Evolutionary conservation across 2,113 vertebrate species (phyloP), one percentile per base, ranked within the genome.

Genomic region (Rhynchomys soricoides): DNA sequence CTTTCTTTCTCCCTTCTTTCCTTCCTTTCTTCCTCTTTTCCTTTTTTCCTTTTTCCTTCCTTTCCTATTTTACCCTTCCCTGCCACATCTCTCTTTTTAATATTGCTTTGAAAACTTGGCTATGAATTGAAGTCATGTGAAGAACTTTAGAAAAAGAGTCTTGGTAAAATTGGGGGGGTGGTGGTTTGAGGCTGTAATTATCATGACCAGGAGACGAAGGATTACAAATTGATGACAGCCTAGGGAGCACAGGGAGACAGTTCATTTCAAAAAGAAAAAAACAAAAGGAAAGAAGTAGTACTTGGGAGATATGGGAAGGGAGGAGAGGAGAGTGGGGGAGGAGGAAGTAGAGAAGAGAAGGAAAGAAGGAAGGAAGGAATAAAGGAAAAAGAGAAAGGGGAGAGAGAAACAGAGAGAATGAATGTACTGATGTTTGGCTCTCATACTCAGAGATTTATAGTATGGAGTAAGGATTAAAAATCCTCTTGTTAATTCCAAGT

Each of bases 391-490:
- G 37, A n/a, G 21, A 59, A 3, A 11, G 12, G 17, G 66, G 59
- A 45, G 29, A 24, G 19, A 37, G 19, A 37, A 13, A 57, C 17
- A 37, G 29, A 86, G 40, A 50, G 1, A 66, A 86, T 57, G 52
- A 68, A 91, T 71, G 10, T 66, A 40, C 11, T 45, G 5, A 4
- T 92, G 55, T 68, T 79, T 88, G 19, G 15, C 1, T 62, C 10
- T n/a, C 62, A 86, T 11, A 57, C 31, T 15, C 75, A 92, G 81
- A 93, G 19, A 74, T 78, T 94, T 7, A 45, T n/a, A 89, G 86
- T 85, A 89, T 40, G 22, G 37, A 95, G 93, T 68, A 55, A 91
- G 59, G 43, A 82, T 40, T 64, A 74, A 88, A 93, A 93, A 57
- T 7, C 31, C n/a, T 29, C 43, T 71, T 86, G 77, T 59, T 86